These are phyloP conservation scores for Alentia gelatinosa DNA, from an alignment of 2,888 invertebrate species.

Conservation along the genomic window DNA sequence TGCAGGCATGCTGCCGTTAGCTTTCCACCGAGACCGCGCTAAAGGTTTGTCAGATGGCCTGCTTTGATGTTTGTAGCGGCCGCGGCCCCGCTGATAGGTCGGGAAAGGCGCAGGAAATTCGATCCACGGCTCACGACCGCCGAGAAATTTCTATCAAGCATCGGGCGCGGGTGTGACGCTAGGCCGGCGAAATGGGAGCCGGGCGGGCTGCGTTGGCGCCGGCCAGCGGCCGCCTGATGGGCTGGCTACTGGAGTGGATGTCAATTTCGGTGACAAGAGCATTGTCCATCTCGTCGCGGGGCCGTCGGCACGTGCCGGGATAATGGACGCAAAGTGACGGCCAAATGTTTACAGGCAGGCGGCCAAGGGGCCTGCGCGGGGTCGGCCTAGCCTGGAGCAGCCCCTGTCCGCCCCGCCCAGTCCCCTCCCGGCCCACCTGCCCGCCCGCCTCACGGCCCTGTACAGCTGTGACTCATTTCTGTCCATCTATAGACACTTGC, in stretches of 20 bases:
- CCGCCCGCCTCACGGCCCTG: no score
- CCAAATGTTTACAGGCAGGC: constrained; percentile 38
- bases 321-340: constrained; percentile 45
- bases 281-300: constrained; percentile 20
- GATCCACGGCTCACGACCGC: constrained; percentile 30
- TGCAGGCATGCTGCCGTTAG: not conserved
- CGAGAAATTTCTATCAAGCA: constrained; percentile 4
- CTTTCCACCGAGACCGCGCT: not conserved
- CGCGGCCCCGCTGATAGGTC: not conserved
- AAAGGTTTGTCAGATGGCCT: constrained; percentile 9
- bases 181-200: constrained; percentile 17
- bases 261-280: constrained; percentile 42
- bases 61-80: not conserved
- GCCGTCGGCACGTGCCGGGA: constrained; percentile 24
- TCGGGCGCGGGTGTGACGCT: not conserved
- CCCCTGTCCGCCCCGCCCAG: not conserved
- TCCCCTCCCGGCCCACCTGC: not conserved
- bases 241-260: constrained; percentile 26
- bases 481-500: no score
- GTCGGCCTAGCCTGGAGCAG: not conserved
- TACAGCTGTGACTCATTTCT: no score
- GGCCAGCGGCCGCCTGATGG: constrained; percentile 11
- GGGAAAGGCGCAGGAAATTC: constrained; percentile 10
- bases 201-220: not conserved
- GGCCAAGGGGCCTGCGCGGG: not conserved